Conservation (phyloP, 1,140 invertebrate species). For the Potamilus streckersoni region DNA sequence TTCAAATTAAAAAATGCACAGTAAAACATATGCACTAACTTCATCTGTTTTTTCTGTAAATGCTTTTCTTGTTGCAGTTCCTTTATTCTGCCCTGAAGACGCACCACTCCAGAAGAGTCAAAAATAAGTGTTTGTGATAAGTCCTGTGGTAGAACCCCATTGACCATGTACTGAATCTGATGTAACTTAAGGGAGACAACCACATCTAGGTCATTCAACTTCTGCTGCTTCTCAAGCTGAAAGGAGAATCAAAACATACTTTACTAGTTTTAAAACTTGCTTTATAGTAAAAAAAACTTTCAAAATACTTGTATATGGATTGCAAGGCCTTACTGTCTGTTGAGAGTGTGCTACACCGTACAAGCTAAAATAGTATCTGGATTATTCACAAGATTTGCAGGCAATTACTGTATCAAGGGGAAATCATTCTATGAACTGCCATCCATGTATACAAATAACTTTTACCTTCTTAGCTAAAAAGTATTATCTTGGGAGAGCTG, state of each 20-base stretch:
- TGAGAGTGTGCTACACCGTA: too few relatives aligned
- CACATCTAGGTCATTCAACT: constrained; percentile 77
- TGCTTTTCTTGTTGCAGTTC: constrained; percentile 76
- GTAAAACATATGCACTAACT: constrained; percentile 64
- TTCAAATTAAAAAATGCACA: too few relatives aligned
- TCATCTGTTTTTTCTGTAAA: constrained; percentile 73
- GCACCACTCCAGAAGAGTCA: constrained; percentile 71
- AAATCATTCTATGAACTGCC: too few relatives aligned
- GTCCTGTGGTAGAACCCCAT: constrained; percentile 68
- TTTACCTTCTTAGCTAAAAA: too few relatives aligned
- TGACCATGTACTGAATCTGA: constrained; percentile 76
- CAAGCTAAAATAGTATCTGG: too few relatives aligned
- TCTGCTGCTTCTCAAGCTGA: constrained; percentile 77
- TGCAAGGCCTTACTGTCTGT: too few relatives aligned
- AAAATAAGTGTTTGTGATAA: constrained; percentile 76
- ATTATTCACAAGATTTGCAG: too few relatives aligned
- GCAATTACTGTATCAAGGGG: too few relatives aligned
- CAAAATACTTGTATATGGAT: neutral
- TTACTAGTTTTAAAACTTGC: neutral
- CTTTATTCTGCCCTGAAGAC: constrained; percentile 75
- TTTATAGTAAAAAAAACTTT: neutral
- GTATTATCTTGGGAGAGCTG: too few relatives aligned
- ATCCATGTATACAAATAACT: too few relatives aligned
- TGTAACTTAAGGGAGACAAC: constrained; percentile 76
- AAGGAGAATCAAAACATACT: constrained; percentile 1